Base-by-base conservation (phyloP, 2,888 invertebrate species). In the Phyllotreta cruciferae region DNA sequence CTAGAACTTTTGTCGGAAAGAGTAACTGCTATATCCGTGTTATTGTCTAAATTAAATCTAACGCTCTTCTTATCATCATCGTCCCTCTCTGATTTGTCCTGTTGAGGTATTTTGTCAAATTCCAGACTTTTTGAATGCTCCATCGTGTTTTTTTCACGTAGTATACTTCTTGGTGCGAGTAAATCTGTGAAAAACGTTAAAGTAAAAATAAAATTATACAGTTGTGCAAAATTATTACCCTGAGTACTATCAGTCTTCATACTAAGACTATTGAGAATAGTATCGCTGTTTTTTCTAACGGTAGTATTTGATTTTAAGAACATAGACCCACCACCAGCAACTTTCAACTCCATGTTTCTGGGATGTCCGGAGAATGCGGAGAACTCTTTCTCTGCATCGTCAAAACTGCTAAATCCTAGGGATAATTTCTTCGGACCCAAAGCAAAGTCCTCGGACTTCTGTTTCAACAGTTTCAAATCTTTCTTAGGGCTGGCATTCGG, bases 11-110 rank as follows among this genome's bases (percentile, higher is more conserved):
- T 79, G 63, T 80, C 80, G 1, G 80, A 79, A 57, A 79, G 75
- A 10, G 77, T 77, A 57, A 83, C 81, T 13, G 80, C 82, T 4
- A 82, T 79, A 63, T 82, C 82, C 7, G 81, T 78, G 13, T 82
- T 82, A 58, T 80, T 81, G 56, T 84, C 83, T 60, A 88, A 78
- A 77, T 87, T 87, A 70, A 88, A 89, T 6, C 88, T 83, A 0
- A 93, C 92, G 76, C 90, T 91, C 76, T 92, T 92, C 64, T 87
- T 87, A 62, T 92, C 89, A 38, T 90, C 92, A 64, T 92, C 92
- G 64, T 85, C 84, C 70, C 85, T 77, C 42, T 77, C 77, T 81
- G 42, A 83, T 73, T 49, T 74, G 53, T 72, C 75, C 13, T 68
- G 49, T 3, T 71, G 67, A 2, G 70, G 65, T 49, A 77, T 63